Evolutionary conservation across 2,113 vertebrate genomes (phyloP).

Genomic region (Hiodon alosoides): DNA sequence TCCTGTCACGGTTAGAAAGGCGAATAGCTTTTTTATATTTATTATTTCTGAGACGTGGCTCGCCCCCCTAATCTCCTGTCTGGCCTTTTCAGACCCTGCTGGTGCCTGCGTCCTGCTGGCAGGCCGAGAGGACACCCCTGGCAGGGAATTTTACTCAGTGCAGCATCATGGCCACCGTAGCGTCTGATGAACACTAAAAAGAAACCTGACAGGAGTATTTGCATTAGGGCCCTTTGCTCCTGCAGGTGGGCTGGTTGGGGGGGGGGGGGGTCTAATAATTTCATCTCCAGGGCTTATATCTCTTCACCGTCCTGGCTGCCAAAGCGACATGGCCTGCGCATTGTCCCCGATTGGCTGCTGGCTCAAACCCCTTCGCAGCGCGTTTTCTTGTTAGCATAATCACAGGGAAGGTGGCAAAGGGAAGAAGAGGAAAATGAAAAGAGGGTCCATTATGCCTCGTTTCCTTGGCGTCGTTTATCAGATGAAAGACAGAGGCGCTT

Average conservation of each 20-base stretch:
- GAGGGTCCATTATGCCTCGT: conserved; percentile 52
- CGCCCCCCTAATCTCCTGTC: conserved; percentile 69
- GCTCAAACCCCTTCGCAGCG: conserved; percentile 71
- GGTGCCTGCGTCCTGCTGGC: conserved; percentile 65
- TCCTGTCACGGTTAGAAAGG: conserved; percentile 51
- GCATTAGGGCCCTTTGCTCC: conserved; percentile 42
- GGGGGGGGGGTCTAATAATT: conserved; percentile 64
- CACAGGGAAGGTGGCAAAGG: conserved; percentile 64
- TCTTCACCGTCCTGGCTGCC: conserved; percentile 63
- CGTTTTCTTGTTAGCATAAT: conserved; percentile 73
- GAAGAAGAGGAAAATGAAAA: too few relatives aligned
- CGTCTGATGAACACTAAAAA: conserved; percentile 74
- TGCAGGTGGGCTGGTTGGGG: too few relatives aligned
- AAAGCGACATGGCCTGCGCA: conserved; percentile 48
- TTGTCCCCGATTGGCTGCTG: conserved; percentile 75
- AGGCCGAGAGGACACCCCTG: conserved; percentile 67
- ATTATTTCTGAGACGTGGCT: conserved; percentile 48
- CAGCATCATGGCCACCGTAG: conserved; percentile 66
- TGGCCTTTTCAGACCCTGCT: conserved; percentile 66
- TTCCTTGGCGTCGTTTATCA: conserved; percentile 42
- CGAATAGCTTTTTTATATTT: conserved; percentile 35
- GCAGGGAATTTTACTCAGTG: conserved; percentile 77
- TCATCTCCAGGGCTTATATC: conserved; percentile 50
- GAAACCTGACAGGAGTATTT: conserved; percentile 58
- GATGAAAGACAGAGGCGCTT: conserved; percentile 53